Base-by-base conservation (phyloP, 2,888 invertebrate genomes). In the Andrena camellia region DNA sequence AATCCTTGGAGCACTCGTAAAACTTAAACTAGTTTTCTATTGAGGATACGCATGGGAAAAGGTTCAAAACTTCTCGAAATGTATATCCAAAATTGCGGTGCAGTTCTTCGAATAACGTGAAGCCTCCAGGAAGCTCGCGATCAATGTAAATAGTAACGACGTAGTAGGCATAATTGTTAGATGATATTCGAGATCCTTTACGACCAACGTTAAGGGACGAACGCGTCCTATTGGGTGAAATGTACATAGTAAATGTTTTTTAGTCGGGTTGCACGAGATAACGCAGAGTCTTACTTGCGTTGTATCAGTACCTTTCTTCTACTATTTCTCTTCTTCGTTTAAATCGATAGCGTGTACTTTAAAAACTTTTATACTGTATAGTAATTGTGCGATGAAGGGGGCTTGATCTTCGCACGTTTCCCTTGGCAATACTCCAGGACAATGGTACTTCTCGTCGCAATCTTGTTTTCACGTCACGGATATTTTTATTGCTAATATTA, bases 161-260 rank as follows among this genome's bases (percentile, higher is more conserved):
- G 52, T 79, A 57, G 7, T 71, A 68, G 60, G 20, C 57, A 50
- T 48, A 75, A 33, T 23, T 64, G 20, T 57, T 57, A 79, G 26
- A 29, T 3, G n/a, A 26, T 26, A 26, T 75, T 70, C 59, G 33
- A 67, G 48, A 67, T 72, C 26, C 42, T 70, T 60, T 48, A 29
- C 33, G 20, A 64, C 29, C 17, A 48, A 5, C 42, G 52, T 59
- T 20, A 52, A 2, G 7, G 29, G 23, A 20, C 13, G 42, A 20
- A 35, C 10, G 20, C 59, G 54, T 66, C 20, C 50, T 20, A 13
- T 79, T 66, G 62, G 75, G 6, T n/a, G 48, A 68, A 72, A 77
- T 89, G 89, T 90, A 90, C 74, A 89, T 90, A 90, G 62, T 78
- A 70, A 62, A 35, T 74, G 75, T 42, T 23, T 57, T 20, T 78